These are phyloP conservation scores for Coleophora deauratella DNA, from an alignment of 2,888 invertebrate genomes.

Conservation along the genomic window DNA sequence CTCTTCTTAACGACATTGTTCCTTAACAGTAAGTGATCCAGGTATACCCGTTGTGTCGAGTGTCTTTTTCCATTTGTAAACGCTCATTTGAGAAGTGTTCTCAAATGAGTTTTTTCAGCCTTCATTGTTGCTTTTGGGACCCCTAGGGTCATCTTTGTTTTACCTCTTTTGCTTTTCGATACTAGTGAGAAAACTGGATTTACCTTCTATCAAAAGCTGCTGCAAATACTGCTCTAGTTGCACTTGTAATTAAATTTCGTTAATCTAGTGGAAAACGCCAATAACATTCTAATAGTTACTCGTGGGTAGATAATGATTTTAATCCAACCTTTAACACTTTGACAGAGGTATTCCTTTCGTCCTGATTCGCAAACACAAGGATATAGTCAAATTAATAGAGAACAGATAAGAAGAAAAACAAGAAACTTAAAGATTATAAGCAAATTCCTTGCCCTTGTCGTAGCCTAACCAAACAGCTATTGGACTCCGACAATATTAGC, in stretches of 20 bases:
- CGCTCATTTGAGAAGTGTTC: constrained; percentile 36
- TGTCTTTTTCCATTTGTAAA: constrained; percentile 58
- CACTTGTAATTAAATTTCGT: no score
- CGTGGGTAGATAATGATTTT: no score
- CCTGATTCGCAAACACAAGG: no score
- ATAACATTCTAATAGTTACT: no score
- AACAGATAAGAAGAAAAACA: neutral
- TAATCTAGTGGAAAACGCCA: no score
- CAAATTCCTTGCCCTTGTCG: neutral
- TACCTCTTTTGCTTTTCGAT: neutral
- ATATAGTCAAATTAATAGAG: no score
- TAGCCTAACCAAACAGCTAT: neutral
- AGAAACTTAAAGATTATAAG: no score
- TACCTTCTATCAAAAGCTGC: no score
- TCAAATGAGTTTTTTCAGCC: constrained; percentile 40
- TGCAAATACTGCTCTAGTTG: no score
- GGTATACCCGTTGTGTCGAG: constrained; percentile 50
- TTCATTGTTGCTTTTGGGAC: constrained; percentile 37
- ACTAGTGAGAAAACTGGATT: no score
- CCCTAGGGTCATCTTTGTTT: constrained; percentile 17
- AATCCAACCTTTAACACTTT: no score
- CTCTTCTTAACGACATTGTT: constrained; percentile 46
- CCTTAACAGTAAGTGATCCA: constrained; percentile 58
- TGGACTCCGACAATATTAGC: neutral
- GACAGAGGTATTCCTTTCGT: no score